A percentile compares a stretch with the other conserved stretches of the same genome.
These are phyloP conservation scores for Chelon labrosus DNA, from an alignment of 2,797 vertebrate species.

Conservation along the genomic window DNA sequence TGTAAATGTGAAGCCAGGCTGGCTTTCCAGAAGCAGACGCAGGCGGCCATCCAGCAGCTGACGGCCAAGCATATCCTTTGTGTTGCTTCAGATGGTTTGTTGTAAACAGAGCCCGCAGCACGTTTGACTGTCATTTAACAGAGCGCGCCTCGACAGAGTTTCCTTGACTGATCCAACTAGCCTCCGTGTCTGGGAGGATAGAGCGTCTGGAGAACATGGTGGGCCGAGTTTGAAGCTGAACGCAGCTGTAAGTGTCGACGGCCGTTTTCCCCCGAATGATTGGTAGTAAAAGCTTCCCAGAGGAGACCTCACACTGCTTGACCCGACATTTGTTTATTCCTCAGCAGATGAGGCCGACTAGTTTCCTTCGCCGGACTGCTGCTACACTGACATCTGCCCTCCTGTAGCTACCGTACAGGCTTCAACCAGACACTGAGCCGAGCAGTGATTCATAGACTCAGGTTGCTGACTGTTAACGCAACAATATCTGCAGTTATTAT, in stretches of 20 bases:
- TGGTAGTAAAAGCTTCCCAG: conserved; percentile 12
- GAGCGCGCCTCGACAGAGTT: not conserved
- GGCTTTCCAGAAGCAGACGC: conserved; percentile 91
- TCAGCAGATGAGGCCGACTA: conserved; percentile 43
- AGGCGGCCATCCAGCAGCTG: conserved; percentile 88
- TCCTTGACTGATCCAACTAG: conserved; percentile 82
- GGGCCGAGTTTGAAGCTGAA: conserved; percentile 56
- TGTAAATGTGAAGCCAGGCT: conserved; percentile 92
- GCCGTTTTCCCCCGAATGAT: conserved; percentile 3
- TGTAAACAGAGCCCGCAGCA: conserved; percentile 15
- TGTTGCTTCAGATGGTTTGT: conserved; percentile 54
- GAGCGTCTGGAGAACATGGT: conserved; percentile 79
- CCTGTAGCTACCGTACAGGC: conserved; percentile 13
- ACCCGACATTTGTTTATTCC: conserved; percentile 63
- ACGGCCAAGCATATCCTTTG: conserved; percentile 94
- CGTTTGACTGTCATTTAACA: not conserved
- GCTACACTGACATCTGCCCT: conserved; percentile 7
- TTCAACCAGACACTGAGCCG: conserved; percentile 26
- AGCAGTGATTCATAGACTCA: conserved; percentile 23
- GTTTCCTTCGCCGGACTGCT: conserved; percentile 40
- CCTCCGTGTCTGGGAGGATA: conserved; percentile 79
- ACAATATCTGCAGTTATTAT: not conserved
- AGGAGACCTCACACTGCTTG: conserved; percentile 19
- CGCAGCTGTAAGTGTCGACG: conserved; percentile 55
- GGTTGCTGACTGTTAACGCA: not conserved